Evolutionary conservation across 1,140 invertebrate species (phyloP).

Genomic region (Holcopasites calliopsidis): DNA sequence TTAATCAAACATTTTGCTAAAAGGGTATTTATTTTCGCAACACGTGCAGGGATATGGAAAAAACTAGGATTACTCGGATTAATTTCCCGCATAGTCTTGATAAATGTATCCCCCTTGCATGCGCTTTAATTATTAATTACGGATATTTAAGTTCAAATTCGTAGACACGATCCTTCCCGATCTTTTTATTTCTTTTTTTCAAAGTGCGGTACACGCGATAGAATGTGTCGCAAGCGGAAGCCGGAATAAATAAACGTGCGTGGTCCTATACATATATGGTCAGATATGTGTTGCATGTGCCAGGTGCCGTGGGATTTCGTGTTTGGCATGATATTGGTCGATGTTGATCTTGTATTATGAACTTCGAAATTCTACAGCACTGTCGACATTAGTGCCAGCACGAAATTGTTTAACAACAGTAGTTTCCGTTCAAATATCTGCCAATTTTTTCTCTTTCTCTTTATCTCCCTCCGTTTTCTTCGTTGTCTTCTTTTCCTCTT

Average conservation of each 20-base stretch:
- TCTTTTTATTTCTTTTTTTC: neutral
- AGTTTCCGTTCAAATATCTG: neutral
- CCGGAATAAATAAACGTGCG: too few relatives aligned
- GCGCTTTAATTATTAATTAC: neutral
- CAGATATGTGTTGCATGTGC: too few relatives aligned
- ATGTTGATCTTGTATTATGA: neutral
- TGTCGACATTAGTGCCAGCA: too few relatives aligned
- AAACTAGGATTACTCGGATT: constrained; percentile 6
- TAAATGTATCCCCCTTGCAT: neutral
- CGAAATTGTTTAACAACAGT: too few relatives aligned
- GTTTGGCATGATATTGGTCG: neutral
- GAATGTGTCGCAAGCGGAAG: neutral
- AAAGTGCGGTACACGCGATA: neutral
- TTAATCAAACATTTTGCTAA: neutral
- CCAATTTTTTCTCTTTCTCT: neutral
- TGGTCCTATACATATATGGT: neutral
- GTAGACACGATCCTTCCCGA: neutral
- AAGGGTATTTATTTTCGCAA: neutral
- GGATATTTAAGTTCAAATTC: neutral
- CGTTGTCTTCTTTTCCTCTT: too few relatives aligned
- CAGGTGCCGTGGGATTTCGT: neutral
- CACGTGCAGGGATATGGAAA: neutral
- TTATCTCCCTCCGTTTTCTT: too few relatives aligned
- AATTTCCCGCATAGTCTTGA: neutral
- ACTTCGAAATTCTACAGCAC: neutral